Evolutionary conservation across 1,140 invertebrate genomes (phyloP).

Genomic region (Maniola jurtina): DNA sequence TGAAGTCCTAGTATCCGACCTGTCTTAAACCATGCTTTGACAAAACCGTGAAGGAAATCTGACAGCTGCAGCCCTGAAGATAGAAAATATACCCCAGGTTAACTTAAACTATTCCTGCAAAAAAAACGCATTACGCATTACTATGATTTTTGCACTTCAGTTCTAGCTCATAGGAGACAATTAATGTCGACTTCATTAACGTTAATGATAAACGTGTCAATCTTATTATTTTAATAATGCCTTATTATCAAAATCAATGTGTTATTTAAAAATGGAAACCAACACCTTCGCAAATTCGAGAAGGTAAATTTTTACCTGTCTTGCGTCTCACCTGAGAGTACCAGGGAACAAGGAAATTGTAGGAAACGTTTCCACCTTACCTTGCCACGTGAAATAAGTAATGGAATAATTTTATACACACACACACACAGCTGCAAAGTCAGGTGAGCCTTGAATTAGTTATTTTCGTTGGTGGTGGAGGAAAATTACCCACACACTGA

Average conservation of each 20-base stretch:
- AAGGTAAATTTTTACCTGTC: conserved; percentile 55
- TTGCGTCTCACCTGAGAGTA: conserved; percentile 59
- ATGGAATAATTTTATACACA: conserved; percentile 10
- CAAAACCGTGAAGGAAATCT: conserved; percentile 56
- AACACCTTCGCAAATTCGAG: neutral
- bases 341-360: conserved; percentile 50
- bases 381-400: conserved; percentile 32
- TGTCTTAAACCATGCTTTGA: conserved; percentile 67
- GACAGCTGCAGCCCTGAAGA: conserved; percentile 48
- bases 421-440: conserved; percentile 26
- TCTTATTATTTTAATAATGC: too few relatives aligned
- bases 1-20: conserved; percentile 56
- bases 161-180: too few relatives aligned
- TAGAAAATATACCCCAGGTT: neutral
- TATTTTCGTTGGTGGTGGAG: neutral
- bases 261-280: neutral
- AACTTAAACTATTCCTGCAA: too few relatives aligned
- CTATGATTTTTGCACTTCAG: too few relatives aligned
- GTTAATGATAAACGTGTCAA: too few relatives aligned
- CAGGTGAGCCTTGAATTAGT: neutral
- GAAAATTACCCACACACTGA: conserved; percentile 5
- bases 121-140: too few relatives aligned
- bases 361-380: conserved; percentile 44
- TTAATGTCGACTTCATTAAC: too few relatives aligned
- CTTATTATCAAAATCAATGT: too few relatives aligned